A percentile compares a stretch with the other conserved stretches of the same genome.
Conservation (phyloP, 1,140 invertebrate genomes). For the Chlorops oryzae region DNA sequence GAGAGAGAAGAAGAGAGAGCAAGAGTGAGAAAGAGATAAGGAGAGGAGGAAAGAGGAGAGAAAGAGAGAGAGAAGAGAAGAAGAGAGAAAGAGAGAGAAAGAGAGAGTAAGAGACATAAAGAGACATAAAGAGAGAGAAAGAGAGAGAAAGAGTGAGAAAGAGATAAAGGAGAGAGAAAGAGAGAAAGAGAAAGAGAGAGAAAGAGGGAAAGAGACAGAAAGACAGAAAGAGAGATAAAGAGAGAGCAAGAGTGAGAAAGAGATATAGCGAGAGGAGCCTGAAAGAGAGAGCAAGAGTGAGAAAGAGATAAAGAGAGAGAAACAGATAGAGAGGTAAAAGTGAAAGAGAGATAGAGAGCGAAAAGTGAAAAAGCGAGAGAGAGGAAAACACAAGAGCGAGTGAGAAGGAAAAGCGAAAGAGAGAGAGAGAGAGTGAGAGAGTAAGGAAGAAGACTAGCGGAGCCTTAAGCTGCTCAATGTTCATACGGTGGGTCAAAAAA, state of each 20-base stretch:
- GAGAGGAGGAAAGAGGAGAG: neutral
- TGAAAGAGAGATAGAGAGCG: no score
- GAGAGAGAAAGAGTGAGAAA: neutral
- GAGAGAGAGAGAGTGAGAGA: no score
- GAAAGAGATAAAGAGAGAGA: neutral
- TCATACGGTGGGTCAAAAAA: no score
- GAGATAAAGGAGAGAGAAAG: neutral
- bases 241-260: neutral
- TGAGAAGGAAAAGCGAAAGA: no score
- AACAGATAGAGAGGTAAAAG: neutral
- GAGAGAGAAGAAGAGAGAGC: neutral
- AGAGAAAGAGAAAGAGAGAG: neutral
- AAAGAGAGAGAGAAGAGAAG: neutral
- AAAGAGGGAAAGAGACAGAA: neutral
- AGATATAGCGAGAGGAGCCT: neutral
- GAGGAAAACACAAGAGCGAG: no score
- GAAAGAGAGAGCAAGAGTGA: neutral
- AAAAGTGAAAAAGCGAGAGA: no score
- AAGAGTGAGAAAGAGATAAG: neutral
- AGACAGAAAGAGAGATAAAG: neutral
- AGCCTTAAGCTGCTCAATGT: no score
- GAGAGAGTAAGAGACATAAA: neutral
- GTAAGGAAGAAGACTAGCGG: no score
- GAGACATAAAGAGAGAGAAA: neutral
- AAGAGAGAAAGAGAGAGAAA: neutral